phyloP scores from a whole-genome alignment of 2,797 vertebrate species.

The Megaceryle alcyon region DNA sequence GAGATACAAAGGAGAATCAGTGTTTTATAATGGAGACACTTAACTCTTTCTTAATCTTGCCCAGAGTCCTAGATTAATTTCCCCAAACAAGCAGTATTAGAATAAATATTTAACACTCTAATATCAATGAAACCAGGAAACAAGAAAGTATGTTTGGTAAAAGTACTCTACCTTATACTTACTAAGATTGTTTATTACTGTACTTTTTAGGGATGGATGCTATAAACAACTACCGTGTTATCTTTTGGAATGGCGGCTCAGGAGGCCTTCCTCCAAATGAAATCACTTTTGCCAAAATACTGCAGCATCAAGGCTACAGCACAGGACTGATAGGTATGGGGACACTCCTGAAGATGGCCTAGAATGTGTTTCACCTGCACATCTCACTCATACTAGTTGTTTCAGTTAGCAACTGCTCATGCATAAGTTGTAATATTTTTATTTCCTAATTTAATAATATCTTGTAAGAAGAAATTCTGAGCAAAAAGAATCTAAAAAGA shows the following conservation, averaged over 20 bases:
- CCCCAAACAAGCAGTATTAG: background rate
- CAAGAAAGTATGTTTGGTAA: background rate
- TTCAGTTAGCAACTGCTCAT: background rate
- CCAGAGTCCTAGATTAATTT: background rate
- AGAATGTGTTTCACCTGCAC: background rate
- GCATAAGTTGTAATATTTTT: background rate
- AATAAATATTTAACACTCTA: background rate
- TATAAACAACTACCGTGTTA: slow-evolving; percentile 23
- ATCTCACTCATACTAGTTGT: background rate
- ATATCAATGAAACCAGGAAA: background rate
- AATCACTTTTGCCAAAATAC: slow-evolving; percentile 90
- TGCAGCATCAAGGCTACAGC: slow-evolving; percentile 87
- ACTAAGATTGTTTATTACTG: background rate
- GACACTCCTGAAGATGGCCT: background rate
- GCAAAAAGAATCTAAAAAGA: background rate
- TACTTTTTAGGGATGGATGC: slow-evolving; percentile 75
- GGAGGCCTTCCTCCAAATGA: slow-evolving; percentile 88
- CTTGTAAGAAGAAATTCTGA: background rate
- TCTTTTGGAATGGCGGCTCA: slow-evolving; percentile 80
- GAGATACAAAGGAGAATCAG: background rate
- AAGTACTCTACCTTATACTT: background rate
- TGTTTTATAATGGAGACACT: background rate
- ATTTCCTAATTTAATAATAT: background rate
- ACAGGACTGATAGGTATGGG: slow-evolving; percentile 84
- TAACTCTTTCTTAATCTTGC: background rate